Conservation (phyloP, 2,113 vertebrate genomes). For the Callipepla squamata region DNA sequence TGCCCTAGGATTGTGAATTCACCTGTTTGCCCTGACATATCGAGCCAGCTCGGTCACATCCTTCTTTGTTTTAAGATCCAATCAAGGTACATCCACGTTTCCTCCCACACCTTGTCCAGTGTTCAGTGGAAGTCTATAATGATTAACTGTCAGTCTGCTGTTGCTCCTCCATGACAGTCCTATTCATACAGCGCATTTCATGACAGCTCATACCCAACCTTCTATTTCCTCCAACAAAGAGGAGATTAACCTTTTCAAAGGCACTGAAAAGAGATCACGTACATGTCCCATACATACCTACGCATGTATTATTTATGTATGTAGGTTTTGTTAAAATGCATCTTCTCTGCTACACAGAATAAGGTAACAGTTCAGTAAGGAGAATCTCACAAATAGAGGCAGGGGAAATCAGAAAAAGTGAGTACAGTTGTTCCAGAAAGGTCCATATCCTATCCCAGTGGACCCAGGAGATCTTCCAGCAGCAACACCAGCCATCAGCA, state of each 20-base stretch:
- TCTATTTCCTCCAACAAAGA: neutral
- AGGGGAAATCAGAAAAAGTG: neutral
- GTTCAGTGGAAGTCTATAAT: neutral
- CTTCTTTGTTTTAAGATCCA: neutral
- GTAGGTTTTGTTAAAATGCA: neutral
- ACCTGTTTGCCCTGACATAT: neutral
- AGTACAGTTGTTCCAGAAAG: neutral
- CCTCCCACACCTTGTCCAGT: neutral
- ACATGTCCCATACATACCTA: neutral
- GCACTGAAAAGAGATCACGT: neutral
- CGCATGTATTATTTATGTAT: neutral
- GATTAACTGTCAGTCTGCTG: constrained; percentile 5
- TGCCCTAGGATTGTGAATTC: neutral
- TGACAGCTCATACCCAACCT: neutral
- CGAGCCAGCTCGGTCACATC: neutral
- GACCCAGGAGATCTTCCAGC: neutral
- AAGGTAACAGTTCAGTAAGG: neutral
- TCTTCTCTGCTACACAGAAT: neutral
- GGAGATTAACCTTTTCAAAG: neutral
- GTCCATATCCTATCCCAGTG: accelerated
- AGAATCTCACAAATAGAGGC: neutral
- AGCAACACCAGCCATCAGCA: neutral
- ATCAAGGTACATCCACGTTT: neutral
- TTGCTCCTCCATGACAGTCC: neutral
- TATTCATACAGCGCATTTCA: neutral